These are phyloP conservation scores for Xanthia icteritia DNA, from an alignment of 2,888 invertebrate species.

Conservation along the genomic window DNA sequence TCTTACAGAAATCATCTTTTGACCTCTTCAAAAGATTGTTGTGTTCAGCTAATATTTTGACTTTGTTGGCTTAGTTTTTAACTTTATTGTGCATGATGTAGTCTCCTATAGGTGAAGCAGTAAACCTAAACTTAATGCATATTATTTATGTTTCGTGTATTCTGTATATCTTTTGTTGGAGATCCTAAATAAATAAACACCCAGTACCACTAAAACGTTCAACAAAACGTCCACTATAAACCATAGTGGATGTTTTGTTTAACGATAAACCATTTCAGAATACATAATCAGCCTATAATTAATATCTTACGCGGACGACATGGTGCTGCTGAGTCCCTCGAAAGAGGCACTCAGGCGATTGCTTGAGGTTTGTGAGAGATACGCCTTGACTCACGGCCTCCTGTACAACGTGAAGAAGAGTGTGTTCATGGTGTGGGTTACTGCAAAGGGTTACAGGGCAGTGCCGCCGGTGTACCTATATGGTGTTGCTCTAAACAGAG, in stretches of 20 bases:
- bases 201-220: neutral
- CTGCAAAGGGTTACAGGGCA: no score
- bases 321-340: no score
- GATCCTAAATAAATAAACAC: neutral
- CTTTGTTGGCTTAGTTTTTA: neutral
- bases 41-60: neutral
- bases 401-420: no score
- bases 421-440: no score
- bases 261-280: neutral
- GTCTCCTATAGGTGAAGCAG: neutral
- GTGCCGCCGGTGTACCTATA: no score
- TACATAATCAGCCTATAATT: neutral
- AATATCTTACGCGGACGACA: no score
- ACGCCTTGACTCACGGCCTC: no score
- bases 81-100: neutral
- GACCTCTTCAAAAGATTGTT: neutral
- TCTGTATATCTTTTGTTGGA: neutral
- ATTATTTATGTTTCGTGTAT: neutral
- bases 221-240: neutral
- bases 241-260: no score
- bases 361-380: no score
- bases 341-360: no score
- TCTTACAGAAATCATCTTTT: neutral
- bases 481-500: no score
- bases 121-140: no score